These are phyloP conservation scores for Arctopsyche grandis DNA, from an alignment of 1,140 invertebrate species.

Conservation along the genomic window DNA sequence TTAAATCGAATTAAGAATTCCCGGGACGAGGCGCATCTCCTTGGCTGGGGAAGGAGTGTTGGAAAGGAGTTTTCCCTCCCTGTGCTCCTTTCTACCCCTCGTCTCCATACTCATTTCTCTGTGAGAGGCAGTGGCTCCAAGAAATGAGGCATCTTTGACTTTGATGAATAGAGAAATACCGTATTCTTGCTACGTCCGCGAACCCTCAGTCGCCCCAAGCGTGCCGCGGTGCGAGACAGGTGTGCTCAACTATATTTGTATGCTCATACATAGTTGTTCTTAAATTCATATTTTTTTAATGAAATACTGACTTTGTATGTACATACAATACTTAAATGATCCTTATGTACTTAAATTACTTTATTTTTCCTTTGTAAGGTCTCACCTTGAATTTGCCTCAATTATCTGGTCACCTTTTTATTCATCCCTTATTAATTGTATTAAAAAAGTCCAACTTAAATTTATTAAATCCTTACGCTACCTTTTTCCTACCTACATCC, in stretches of 20 bases:
- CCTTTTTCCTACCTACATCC: too few species aligned
- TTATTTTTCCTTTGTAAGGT: too few species aligned
- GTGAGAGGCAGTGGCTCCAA: constrained; percentile 29
- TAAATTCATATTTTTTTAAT: too few species aligned
- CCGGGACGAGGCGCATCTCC: constrained; percentile 24
- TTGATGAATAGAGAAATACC: constrained; percentile 53
- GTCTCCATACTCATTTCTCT: constrained; percentile 35
- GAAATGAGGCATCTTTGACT: constrained; percentile 53
- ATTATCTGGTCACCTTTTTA: too few species aligned
- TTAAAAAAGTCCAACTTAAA: too few species aligned
- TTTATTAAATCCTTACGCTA: too few species aligned
- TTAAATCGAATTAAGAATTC: constrained; percentile 53
- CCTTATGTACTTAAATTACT: too few species aligned
- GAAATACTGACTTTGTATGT: not conserved
- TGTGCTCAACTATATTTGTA: not conserved
- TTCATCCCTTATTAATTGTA: too few species aligned
- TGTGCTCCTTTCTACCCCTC: not conserved
- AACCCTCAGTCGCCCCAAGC: constrained; percentile 12
- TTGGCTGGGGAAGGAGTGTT: not conserved
- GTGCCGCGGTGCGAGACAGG: not conserved
- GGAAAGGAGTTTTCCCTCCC: not conserved
- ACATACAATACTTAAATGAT: too few species aligned
- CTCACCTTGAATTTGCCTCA: too few species aligned
- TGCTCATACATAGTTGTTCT: not conserved
- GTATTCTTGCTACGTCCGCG: constrained; percentile 50